These are phyloP conservation scores for Ennomos fuscantarius DNA, from an alignment of 2,888 invertebrate species.

Conservation along the genomic window DNA sequence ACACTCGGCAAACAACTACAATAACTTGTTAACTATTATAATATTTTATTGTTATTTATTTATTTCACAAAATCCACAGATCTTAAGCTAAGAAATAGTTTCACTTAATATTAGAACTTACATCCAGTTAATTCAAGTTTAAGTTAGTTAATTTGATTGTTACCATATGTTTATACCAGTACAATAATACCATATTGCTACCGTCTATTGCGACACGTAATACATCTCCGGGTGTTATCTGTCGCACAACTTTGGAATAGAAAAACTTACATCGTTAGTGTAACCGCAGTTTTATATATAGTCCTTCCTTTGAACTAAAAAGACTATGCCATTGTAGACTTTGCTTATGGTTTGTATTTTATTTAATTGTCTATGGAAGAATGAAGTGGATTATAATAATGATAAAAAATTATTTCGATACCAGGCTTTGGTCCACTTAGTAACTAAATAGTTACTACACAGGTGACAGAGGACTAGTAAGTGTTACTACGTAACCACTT, in stretches of 20 bases:
- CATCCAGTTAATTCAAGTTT: constrained; percentile 34
- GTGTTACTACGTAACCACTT: too few species aligned
- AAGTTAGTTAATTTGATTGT: too few species aligned
- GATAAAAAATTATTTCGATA: too few species aligned
- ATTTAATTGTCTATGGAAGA: constrained; percentile 10
- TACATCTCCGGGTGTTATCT: constrained; percentile 44
- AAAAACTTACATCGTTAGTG: constrained; percentile 68
- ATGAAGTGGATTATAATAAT: neutral
- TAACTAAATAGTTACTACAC: too few species aligned
- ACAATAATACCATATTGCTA: constrained; percentile 13
- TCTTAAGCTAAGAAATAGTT: too few species aligned
- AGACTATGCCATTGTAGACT: constrained; percentile 29
- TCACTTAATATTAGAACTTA: too few species aligned
- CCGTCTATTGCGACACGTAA: constrained; percentile 44
- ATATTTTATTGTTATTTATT: too few species aligned
- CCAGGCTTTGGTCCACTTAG: too few species aligned
- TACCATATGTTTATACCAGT: neutral
- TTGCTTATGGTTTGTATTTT: constrained; percentile 30
- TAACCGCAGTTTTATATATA: constrained; percentile 48
- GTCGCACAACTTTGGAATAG: constrained; percentile 59
- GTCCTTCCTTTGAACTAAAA: constrained; percentile 21
- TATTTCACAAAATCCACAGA: too few species aligned
- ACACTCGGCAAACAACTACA: too few species aligned
- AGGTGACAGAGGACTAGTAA: too few species aligned
- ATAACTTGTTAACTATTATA: too few species aligned